Conservation (phyloP, 2,888 invertebrate species). For the Cyclophora punctaria region DNA sequence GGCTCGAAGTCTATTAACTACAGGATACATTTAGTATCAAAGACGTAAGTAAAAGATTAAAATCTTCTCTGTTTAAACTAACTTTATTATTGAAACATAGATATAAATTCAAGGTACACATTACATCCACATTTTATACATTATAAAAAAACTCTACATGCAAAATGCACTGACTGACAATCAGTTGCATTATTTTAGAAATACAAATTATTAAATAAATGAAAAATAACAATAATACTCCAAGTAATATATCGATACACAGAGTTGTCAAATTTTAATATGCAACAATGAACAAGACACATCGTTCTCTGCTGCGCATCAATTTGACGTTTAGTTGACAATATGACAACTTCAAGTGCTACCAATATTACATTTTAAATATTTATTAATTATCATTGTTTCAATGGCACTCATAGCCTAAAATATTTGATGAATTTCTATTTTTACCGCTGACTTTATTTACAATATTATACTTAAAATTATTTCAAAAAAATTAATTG, state of each 20-base stretch:
- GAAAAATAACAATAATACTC: conserved; percentile 20
- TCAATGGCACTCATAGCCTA: conserved; percentile 71
- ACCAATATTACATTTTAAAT: conserved; percentile 31
- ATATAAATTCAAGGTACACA: conserved; percentile 14
- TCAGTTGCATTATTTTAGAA: conserved; percentile 2
- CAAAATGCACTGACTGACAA: neutral
- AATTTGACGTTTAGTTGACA: too few species aligned
- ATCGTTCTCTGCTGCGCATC: too few species aligned
- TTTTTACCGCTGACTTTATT: conserved; percentile 16
- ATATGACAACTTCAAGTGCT: conserved; percentile 33
- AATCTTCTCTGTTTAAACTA: too few species aligned
- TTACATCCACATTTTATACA: conserved; percentile 15
- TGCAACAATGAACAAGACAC: too few species aligned
- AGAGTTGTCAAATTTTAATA: conserved; percentile 14
- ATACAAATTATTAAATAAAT: conserved; percentile 7
- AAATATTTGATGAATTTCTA: conserved; percentile 37
- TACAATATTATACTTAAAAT: conserved; percentile 4
- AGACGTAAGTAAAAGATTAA: too few species aligned
- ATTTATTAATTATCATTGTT: neutral
- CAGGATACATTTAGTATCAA: too few species aligned
- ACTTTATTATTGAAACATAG: conserved; percentile 13
- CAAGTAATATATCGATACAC: conserved; percentile 19
- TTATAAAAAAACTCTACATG: conserved; percentile 6
- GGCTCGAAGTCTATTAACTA: too few species aligned
- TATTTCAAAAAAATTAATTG: neutral